A percentile compares a stretch with the other conserved stretches of the same genome.
Evolutionary conservation across 2,888 invertebrate species (phyloP).

Genomic region (Herminia tarsipennalis): DNA sequence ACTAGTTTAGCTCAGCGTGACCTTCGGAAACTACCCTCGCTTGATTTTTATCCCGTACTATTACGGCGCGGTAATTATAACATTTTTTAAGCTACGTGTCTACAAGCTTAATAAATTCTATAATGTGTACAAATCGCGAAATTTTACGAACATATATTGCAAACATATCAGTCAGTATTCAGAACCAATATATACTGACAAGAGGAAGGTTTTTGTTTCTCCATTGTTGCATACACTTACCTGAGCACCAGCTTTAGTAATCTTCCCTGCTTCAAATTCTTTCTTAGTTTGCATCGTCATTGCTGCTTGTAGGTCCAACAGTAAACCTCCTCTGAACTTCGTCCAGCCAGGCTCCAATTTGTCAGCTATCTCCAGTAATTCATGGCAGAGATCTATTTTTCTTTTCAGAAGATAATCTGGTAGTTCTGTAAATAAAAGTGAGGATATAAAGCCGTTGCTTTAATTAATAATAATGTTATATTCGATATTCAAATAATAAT

Average conservation of each 20-base stretch:
- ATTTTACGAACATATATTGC: no score
- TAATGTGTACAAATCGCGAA: no score
- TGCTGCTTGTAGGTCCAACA: slow-evolving; percentile 88
- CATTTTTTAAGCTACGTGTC: no score
- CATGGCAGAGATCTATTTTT: slow-evolving; percentile 88
- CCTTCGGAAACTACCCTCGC: no score
- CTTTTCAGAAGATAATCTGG: slow-evolving; percentile 82
- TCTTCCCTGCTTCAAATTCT: slow-evolving; percentile 78
- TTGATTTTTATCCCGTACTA: no score
- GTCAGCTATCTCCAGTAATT: slow-evolving; percentile 87
- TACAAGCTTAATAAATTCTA: no score
- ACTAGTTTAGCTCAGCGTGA: no score
- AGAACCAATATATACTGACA: no score
- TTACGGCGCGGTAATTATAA: no score
- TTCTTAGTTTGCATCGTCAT: slow-evolving; percentile 86
- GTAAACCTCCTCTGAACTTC: slow-evolving; percentile 86
- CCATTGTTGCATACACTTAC: slow-evolving; percentile 54
- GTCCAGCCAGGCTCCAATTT: slow-evolving; percentile 88
- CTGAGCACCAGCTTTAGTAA: slow-evolving; percentile 83
- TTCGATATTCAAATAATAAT: no score
- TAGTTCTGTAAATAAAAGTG: slow-evolving; percentile 76
- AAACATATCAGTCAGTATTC: no score
- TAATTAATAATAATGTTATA: slow-evolving; percentile 22
- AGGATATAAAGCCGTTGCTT: not conserved
- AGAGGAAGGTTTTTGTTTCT: not conserved